phyloP scores from a whole-genome alignment of 2,888 invertebrate species.

The Drosophila mulleri region DNA sequence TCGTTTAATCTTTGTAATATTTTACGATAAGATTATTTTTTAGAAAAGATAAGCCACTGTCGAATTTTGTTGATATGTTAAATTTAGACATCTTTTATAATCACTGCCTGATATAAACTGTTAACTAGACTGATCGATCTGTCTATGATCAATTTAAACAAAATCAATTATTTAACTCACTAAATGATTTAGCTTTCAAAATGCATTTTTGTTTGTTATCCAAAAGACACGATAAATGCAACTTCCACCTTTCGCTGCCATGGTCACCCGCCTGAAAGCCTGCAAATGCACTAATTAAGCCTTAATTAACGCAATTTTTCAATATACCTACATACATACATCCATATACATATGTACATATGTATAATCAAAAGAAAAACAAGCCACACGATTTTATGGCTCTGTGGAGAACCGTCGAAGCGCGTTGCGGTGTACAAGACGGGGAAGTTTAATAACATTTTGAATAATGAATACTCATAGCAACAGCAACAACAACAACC shows the following conservation, averaged over 20 bases:
- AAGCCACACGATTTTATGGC: conserved; percentile 43
- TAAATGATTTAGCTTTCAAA: conserved; percentile 29
- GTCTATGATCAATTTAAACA: conserved; percentile 7
- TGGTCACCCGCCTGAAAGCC: conserved; percentile 53
- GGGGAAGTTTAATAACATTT: conserved; percentile 79
- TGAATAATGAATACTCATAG: conserved; percentile 59
- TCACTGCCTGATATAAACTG: background rate
- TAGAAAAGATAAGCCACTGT: no score
- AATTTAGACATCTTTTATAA: no score
- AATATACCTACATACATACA: conserved; percentile 3
- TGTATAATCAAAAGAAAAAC: conserved; percentile 38
- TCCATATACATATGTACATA: background rate
- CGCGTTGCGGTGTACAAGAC: conserved; percentile 50
- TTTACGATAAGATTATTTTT: background rate
- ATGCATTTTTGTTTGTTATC: conserved; percentile 34
- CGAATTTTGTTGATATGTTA: no score
- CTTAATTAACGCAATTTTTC: conserved; percentile 70
- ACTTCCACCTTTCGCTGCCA: conserved; percentile 78
- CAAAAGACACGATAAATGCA: conserved; percentile 34
- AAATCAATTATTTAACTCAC: conserved; percentile 22
- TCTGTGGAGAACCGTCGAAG: conserved; percentile 58
- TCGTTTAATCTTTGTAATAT: background rate
- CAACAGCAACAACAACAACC: conserved; percentile 28
- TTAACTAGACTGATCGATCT: background rate
- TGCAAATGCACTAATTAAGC: conserved; percentile 69